Evolutionary conservation across 1,140 invertebrate species (phyloP).

Genomic region (Trissolcus basalis): DNA sequence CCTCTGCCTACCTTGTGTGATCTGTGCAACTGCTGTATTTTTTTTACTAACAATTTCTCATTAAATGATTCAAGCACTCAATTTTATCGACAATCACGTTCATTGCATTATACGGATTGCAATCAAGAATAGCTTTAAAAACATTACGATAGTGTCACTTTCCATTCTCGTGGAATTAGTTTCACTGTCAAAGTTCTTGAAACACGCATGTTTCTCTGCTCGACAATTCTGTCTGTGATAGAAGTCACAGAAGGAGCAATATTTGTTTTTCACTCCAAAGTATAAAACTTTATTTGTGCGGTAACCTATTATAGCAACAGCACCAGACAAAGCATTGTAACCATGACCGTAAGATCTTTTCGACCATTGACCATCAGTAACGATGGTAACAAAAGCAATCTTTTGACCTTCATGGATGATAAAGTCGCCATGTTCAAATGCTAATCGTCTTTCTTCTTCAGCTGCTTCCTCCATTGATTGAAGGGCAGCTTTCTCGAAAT

Average conservation of each 20-base stretch:
- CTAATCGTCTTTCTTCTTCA: slow-evolving; percentile 26
- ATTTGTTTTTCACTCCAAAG: slow-evolving; percentile 64
- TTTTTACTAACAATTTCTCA: slow-evolving; percentile 32
- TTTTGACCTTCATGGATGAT: slow-evolving; percentile 12
- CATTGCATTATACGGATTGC: slow-evolving; percentile 24
- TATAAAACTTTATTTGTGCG: slow-evolving; percentile 53
- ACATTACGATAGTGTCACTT: slow-evolving; percentile 67
- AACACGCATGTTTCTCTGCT: slow-evolving; percentile 19
- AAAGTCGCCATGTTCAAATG: slow-evolving; percentile 1
- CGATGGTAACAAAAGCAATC: slow-evolving; percentile 21
- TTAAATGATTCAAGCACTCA: slow-evolving; percentile 60
- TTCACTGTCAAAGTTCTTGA: slow-evolving; percentile 59
- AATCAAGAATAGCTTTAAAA: slow-evolving; percentile 43
- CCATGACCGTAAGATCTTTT: too few species aligned
- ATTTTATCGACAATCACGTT: slow-evolving; percentile 50
- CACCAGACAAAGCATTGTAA: slow-evolving; percentile 61
- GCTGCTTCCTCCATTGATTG: slow-evolving; percentile 7
- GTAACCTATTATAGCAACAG: slow-evolving; percentile 57
- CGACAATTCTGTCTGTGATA: slow-evolving; percentile 33
- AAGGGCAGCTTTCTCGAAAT: slow-evolving; percentile 10
- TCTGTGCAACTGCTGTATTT: slow-evolving; percentile 10
- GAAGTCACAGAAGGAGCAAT: slow-evolving; percentile 57
- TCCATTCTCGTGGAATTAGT: slow-evolving; percentile 67
- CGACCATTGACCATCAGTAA: slow-evolving; percentile 47
- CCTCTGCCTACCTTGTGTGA: too few species aligned